Evolutionary conservation across 2,888 invertebrate species (phyloP), one percentile per base, ranked within the genome.

Genomic region (Oconnorella tubifera): DNA sequence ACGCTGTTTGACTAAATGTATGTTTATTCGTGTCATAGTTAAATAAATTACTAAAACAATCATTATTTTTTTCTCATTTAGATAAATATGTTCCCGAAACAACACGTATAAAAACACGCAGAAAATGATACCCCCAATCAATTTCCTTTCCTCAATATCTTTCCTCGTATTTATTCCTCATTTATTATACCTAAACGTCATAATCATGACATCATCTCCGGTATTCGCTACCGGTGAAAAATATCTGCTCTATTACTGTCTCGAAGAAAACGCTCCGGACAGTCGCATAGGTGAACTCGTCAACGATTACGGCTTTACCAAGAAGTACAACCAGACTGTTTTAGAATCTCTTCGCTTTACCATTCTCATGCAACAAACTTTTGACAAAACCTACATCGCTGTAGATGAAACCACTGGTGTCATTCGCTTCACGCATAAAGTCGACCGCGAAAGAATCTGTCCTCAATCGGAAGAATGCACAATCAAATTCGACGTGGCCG

Each of bases 271-370:
- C 40, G 71, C 74, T 0, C 67, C 72, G 14, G 72, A 72, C 19
- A 75, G 74, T 3, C 68, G 67, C 10, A 66, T 77, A 1, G 76
- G 75, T 14, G 73, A 75, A 65, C 65, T 77, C 10, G 69, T 73
- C 53, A 58, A 64, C 0, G 87, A 89, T 75, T 63, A 62, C 23
- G 31, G 59, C 3, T 64, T 70, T 3, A 40, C 40, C 6, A 32
- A 29, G 1, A 19, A 40, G 6, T 69, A 65, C 56, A 55, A 58
- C 56, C n/a, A 33, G 23, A 55, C 49, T 2, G 61, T 56, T 0
- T 58, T 70, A 23, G 51, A 58, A 3, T 48, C 29, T 27, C 57
- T 71, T 14, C 64, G 63, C 40, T 70, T 67, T 64, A 55, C 62
- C 3, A 66, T 71, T 49, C 68, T 71, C 55, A 59, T 65, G 19